Conservation (phyloP, 2,888 invertebrate genomes). For the Caenorhabditis afra region DNA sequence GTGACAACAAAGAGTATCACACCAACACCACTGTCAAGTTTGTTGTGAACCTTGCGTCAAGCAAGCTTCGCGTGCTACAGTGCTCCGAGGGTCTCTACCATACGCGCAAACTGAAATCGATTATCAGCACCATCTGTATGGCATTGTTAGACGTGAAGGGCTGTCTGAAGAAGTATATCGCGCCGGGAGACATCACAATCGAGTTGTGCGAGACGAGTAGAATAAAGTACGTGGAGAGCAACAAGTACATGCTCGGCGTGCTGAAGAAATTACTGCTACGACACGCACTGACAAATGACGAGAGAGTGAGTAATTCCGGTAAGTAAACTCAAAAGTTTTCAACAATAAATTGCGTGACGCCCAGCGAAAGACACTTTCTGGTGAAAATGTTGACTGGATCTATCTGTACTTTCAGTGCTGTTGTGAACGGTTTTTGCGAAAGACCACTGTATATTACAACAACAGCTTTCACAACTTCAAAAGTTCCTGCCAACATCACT, state of each 20-base stretch:
- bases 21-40: slow-evolving; percentile 96
- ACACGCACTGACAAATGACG: too few species aligned
- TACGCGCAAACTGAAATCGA: slow-evolving; percentile 91
- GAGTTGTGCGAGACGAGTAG: slow-evolving; percentile 90
- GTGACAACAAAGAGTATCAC: slow-evolving; percentile 90
- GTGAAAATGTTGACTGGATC: too few species aligned
- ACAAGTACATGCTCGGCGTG: slow-evolving; percentile 91
- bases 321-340: too few species aligned
- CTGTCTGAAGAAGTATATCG: slow-evolving; percentile 86
- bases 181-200: slow-evolving; percentile 87
- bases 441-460: too few species aligned
- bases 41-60: slow-evolving; percentile 86
- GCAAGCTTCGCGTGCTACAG: slow-evolving; percentile 84
- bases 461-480: too few species aligned
- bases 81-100: slow-evolving; percentile 91
- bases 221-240: slow-evolving; percentile 89
- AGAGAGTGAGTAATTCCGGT: too few species aligned
- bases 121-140: slow-evolving; percentile 90
- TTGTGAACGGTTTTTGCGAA: too few species aligned
- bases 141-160: slow-evolving; percentile 86
- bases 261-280: too few species aligned
- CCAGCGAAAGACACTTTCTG: too few species aligned
- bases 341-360: too few species aligned
- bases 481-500: too few species aligned
- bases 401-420: too few species aligned